Base-by-base conservation (phyloP, 2,113 vertebrate species). In the Lagopus leucura region DNA sequence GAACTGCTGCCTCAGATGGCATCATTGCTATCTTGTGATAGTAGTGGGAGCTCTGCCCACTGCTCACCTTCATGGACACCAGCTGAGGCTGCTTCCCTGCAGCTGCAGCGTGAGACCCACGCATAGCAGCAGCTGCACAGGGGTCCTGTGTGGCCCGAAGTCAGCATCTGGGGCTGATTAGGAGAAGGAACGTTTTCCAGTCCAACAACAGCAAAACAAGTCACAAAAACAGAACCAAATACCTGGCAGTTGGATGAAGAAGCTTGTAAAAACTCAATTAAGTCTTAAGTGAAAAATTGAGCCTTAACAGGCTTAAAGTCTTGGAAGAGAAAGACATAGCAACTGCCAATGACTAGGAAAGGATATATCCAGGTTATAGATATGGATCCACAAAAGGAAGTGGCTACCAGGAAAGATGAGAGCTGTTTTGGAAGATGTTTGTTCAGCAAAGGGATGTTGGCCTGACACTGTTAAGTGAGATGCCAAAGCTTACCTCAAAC, bases 261-360 rank as follows among this genome's bases (percentile, higher is more conserved):
- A 73, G 40, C 34, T 24, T 79, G 66, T 17, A 84, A 87, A 86
- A 82, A 54, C 19, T 78, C 57, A 72, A 3, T 64, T 42, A 81
- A 58, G 48, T 36, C 20, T 38, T 74, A 83, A 55, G 36, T 6
- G 3, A 85, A 86, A 94, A 91, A 52, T 1, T 58, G 63, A 91
- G 42, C 32, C 16, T 67, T 57, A 77, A 42, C 27, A 74, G 50
- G 50, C 42, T 93, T 87, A 12, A 78, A 42, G 67, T 64, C 63
- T 82, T 67, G 45, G 50, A 82, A 65, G 13, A 95, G 42, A 91
- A 89, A 87, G n/a, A 81, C 81, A 72, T 47, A 94, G 90, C 82
- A 96, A 93, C 67, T 58, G 79, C 36, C 15, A 86, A 13, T 9
- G 36, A 88, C 1, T 6, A 70, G 48, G 75, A 82, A 93, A 76